Percentiles rank a stretch among this genome's conserved stretches.
phyloP scores from a whole-genome alignment of 2,113 vertebrate species.

The Brachypteracias leptosomus region DNA sequence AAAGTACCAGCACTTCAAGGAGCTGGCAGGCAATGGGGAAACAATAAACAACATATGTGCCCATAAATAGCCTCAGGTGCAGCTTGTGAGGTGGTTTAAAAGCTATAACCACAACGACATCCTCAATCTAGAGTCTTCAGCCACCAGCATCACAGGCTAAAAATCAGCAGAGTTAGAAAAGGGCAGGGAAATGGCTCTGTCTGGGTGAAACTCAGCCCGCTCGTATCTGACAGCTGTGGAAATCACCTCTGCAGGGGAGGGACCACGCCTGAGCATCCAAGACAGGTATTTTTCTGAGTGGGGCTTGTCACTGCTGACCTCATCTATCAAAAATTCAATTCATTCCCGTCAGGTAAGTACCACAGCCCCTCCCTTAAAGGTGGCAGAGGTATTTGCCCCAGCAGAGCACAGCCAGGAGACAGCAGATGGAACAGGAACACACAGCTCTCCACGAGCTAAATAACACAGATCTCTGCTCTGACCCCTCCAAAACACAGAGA shows the following conservation, averaged over 20 bases:
- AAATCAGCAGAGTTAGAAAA: not conserved
- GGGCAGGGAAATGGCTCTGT: not conserved
- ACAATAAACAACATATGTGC: not conserved
- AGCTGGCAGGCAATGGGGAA: not conserved
- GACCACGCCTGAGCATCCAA: not conserved
- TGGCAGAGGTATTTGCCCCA: not conserved
- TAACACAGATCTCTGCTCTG: not conserved
- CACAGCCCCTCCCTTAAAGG: not conserved
- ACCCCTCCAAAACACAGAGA: not conserved
- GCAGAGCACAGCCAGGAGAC: not conserved
- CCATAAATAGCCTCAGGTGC: fast-evolving
- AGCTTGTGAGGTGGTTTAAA: not conserved
- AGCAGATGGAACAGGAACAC: not conserved
- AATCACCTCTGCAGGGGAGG: not conserved
- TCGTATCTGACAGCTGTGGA: not conserved
- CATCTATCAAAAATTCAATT: not conserved
- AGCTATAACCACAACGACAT: not conserved
- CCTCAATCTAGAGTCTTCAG: not conserved
- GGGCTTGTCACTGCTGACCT: not conserved
- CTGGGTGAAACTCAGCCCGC: not conserved
- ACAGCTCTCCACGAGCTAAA: not conserved
- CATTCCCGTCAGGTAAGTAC: not conserved
- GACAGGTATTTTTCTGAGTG: not conserved
- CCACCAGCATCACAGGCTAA: not conserved
- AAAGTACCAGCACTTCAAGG: not conserved